These are phyloP conservation scores for Sarcophaga caerulescens DNA, from an alignment of 2,888 invertebrate species.

Conservation along the genomic window DNA sequence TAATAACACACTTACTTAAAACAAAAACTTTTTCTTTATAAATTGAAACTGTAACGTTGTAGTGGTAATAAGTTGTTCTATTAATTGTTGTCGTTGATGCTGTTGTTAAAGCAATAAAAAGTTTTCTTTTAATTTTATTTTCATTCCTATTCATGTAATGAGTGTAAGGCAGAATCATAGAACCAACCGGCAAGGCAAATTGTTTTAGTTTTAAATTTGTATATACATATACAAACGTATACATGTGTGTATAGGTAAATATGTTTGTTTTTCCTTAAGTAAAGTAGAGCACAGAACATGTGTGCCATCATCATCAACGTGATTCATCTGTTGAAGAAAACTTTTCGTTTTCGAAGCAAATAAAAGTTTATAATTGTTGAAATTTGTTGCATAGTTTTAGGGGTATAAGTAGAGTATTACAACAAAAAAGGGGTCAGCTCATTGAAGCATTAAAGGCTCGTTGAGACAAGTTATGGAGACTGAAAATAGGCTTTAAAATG, in stretches of 20 bases:
- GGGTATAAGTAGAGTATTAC: no score
- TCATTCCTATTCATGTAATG: no score
- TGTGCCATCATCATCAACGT: neutral
- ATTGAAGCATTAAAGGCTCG: no score
- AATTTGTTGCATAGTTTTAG: neutral
- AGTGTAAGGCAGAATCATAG: neutral
- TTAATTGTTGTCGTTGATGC: slow-evolving; percentile 12
- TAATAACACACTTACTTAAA: no score
- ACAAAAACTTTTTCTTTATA: no score
- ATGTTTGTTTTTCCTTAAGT: no score
- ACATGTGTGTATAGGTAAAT: no score
- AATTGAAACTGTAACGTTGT: neutral
- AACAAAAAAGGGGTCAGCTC: no score
- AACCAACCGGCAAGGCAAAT: slow-evolving; percentile 3
- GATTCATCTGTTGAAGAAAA: neutral
- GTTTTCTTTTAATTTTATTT: neutral
- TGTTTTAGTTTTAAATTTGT: slow-evolving; percentile 14
- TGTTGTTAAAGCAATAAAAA: neutral
- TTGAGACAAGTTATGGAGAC: no score
- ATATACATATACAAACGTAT: neutral
- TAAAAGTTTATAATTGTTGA: neutral
- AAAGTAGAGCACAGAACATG: neutral
- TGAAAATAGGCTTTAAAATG: no score
- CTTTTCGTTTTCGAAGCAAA: neutral
- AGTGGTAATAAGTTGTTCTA: slow-evolving; percentile 28